A percentile compares a stretch with the other conserved stretches of the same genome.
Conservation (phyloP, 2,113 vertebrate species). For the Ploceus nigricollis region DNA sequence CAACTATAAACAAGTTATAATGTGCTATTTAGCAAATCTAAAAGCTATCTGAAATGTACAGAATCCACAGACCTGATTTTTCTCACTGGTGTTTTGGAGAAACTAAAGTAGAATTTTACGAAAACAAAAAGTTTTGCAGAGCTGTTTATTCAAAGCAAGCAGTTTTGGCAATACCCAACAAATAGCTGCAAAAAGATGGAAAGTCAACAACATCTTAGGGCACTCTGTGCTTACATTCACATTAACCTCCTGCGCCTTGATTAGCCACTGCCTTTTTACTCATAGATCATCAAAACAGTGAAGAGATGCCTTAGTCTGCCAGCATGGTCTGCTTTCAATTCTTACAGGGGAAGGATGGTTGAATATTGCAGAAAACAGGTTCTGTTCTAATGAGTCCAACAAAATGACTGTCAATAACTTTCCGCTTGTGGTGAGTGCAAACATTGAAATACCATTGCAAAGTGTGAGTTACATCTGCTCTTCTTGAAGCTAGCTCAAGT, state of each 20-base stretch:
- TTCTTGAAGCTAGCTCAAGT: background rate
- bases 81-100: background rate
- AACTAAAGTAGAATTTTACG: background rate
- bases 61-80: background rate
- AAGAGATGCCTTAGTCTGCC: background rate
- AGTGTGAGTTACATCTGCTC: background rate
- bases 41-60: background rate
- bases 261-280: background rate
- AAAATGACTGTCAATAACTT: background rate
- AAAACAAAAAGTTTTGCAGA: background rate
- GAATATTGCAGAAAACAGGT: background rate
- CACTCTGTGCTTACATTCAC: background rate
- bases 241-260: background rate
- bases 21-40: background rate
- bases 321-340: background rate
- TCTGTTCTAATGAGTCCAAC: background rate
- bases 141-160: background rate
- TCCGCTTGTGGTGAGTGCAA: background rate
- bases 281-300: background rate
- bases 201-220: background rate
- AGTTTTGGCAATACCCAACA: background rate
- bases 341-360: background rate
- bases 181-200: background rate
- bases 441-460: background rate
- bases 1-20: background rate